Conservation (phyloP, 1,140 invertebrate species). For the Onthophagus taurus region DNA sequence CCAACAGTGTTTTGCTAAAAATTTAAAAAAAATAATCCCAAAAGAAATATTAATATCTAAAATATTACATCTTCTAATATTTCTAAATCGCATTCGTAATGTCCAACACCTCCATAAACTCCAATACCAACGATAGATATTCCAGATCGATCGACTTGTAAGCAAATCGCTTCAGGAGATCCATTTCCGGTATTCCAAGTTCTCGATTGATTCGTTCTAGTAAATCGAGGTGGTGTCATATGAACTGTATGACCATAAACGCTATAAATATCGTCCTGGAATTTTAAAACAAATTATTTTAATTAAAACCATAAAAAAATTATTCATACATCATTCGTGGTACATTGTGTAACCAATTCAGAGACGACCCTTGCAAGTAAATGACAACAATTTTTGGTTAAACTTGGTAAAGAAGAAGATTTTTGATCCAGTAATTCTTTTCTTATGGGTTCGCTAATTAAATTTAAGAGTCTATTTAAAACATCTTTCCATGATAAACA, state of each 20-base stretch:
- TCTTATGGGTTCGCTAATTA: conserved; percentile 66
- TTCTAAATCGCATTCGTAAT: conserved; percentile 87
- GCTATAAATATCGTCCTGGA: conserved; percentile 53
- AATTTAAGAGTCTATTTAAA: conserved; percentile 68
- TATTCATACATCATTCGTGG: conserved; percentile 43
- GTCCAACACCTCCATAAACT: conserved; percentile 80
- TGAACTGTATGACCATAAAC: conserved; percentile 61
- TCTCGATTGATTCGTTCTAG: conserved; percentile 74
- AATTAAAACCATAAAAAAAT: conserved; percentile 8
- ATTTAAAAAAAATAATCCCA: not conserved
- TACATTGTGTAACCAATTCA: conserved; percentile 76
- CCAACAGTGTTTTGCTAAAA: conserved; percentile 33
- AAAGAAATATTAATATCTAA: conserved; percentile 16
- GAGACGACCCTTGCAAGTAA: conserved; percentile 76
- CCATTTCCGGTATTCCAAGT: conserved; percentile 97
- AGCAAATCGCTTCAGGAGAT: conserved; percentile 92
- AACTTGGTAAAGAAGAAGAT: conserved; percentile 44
- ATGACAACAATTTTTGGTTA: conserved; percentile 79
- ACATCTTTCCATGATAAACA: conserved; percentile 77
- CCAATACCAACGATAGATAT: conserved; percentile 81
- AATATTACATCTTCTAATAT: conserved; percentile 65
- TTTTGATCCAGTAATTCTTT: conserved; percentile 50
- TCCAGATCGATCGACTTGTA: conserved; percentile 78
- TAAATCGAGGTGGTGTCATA: conserved; percentile 82
- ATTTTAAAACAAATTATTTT: conserved; percentile 16